phyloP scores from a whole-genome alignment of 1,140 invertebrate species.

The Lepeophtheirus salmonis region DNA sequence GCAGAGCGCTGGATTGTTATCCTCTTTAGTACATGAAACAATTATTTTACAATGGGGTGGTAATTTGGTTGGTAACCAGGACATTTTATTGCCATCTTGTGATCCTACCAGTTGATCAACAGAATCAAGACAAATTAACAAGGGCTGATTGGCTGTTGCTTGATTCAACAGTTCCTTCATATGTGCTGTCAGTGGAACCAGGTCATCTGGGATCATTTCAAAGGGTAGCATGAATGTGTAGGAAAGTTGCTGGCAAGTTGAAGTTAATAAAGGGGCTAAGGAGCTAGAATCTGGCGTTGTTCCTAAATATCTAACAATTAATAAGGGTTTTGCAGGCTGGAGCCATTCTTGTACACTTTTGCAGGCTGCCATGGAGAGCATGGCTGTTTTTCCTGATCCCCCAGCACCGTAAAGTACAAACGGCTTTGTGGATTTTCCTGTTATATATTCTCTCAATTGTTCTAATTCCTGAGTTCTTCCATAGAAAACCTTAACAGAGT shows the following conservation, averaged over 20 bases:
- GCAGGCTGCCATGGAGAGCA: conserved; percentile 77
- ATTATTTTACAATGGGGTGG: conserved; percentile 83
- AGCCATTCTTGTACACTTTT: conserved; percentile 52
- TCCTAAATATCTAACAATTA: conserved; percentile 77
- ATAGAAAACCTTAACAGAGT: conserved; percentile 89
- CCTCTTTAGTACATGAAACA: conserved; percentile 68
- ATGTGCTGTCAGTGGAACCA: conserved; percentile 81
- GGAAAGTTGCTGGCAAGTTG: conserved; percentile 84
- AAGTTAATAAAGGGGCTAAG: conserved; percentile 76
- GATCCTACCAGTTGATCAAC: conserved; percentile 87
- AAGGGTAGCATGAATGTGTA: conserved; percentile 83
- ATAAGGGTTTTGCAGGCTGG: conserved; percentile 46
- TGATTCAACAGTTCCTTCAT: conserved; percentile 79
- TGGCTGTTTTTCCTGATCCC: conserved; percentile 90
- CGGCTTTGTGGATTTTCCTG: conserved; percentile 55
- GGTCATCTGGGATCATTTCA: conserved; percentile 82
- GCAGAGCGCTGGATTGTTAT: conserved; percentile 61
- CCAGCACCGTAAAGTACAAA: conserved; percentile 85
- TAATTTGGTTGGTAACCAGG: conserved; percentile 80
- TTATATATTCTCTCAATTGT: conserved; percentile 64
- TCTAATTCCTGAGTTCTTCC: conserved; percentile 70
- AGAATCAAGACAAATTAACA: conserved; percentile 71
- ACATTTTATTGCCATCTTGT: conserved; percentile 80
- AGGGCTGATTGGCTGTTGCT: conserved; percentile 55
- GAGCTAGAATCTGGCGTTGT: conserved; percentile 92